Evolutionary conservation across 2,888 invertebrate genomes (phyloP).

Genomic region (Beris morrisii): DNA sequence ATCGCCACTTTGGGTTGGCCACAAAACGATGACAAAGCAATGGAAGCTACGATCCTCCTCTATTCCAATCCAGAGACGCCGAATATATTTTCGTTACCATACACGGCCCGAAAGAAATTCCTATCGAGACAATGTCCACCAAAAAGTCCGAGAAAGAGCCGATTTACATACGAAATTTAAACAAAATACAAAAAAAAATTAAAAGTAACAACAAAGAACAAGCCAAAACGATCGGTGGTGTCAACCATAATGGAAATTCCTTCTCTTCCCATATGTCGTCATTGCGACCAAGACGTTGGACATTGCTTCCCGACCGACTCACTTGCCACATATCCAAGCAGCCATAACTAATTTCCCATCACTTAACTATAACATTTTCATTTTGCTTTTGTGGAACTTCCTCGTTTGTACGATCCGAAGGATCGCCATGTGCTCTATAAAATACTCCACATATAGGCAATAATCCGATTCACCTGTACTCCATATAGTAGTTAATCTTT

Average conservation of each 20-base stretch:
- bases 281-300: too few relatives aligned
- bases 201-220: too few relatives aligned
- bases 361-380: slow-evolving; percentile 31
- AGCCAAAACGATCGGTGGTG: too few relatives aligned
- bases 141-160: slow-evolving; percentile 7
- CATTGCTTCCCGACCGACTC: too few relatives aligned
- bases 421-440: slow-evolving; percentile 3
- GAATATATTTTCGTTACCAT: slow-evolving; percentile 24
- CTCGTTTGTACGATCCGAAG: slow-evolving; percentile 25
- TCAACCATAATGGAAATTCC: too few relatives aligned
- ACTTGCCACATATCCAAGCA: too few relatives aligned
- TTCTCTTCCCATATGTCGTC: too few relatives aligned
- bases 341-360: slow-evolving; percentile 30
- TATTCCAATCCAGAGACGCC: slow-evolving; percentile 17
- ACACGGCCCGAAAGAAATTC: too few relatives aligned
- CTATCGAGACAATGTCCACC: slow-evolving; percentile 15
- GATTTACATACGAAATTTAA: slow-evolving; percentile 3
- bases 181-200: too few relatives aligned
- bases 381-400: slow-evolving; percentile 26
- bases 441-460: slow-evolving; percentile 18
- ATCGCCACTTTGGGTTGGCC: neutral
- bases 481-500: slow-evolving; percentile 6
- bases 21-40: too few relatives aligned
- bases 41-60: slow-evolving; percentile 30
- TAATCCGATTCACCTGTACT: slow-evolving; percentile 30